Evolutionary conservation across 2,113 vertebrate genomes (phyloP).

Genomic region (Carassius carassius): DNA sequence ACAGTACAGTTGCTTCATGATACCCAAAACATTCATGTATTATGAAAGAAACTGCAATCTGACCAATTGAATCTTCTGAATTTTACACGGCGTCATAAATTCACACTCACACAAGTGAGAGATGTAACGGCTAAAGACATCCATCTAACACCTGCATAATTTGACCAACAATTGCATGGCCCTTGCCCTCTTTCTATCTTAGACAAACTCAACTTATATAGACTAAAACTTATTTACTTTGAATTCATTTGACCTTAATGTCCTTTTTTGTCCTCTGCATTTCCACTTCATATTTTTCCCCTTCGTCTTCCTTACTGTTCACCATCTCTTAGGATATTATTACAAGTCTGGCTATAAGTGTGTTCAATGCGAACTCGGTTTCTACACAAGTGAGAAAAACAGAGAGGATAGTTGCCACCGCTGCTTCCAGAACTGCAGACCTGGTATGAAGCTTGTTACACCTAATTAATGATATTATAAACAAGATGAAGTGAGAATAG

Average conservation of each 20-base stretch:
- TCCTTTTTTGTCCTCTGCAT: slow-evolving; percentile 11
- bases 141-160: not conserved
- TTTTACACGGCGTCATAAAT: too few relatives aligned
- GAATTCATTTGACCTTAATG: not conserved
- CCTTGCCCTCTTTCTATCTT: not conserved
- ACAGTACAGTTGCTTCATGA: too few relatives aligned
- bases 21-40: too few relatives aligned
- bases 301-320: not conserved
- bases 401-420: slow-evolving; percentile 51
- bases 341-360: slow-evolving; percentile 33
- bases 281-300: not conserved
- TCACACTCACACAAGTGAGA: not conserved
- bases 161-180: not conserved
- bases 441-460: slow-evolving; percentile 55
- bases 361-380: slow-evolving; percentile 41
- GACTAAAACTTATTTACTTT: not conserved
- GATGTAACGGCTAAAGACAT: not conserved
- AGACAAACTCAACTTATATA: not conserved
- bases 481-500: not conserved
- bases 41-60: too few relatives aligned
- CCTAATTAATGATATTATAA: slow-evolving; percentile 13
- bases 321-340: not conserved
- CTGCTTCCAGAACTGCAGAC: slow-evolving; percentile 68
- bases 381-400: slow-evolving; percentile 55
- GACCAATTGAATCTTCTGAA: too few relatives aligned